Percentiles rank a stretch among this genome's conserved stretches.
These are phyloP conservation scores for Lasioglossum calceatum DNA, from an alignment of 2,888 invertebrate genomes.

Conservation along the genomic window DNA sequence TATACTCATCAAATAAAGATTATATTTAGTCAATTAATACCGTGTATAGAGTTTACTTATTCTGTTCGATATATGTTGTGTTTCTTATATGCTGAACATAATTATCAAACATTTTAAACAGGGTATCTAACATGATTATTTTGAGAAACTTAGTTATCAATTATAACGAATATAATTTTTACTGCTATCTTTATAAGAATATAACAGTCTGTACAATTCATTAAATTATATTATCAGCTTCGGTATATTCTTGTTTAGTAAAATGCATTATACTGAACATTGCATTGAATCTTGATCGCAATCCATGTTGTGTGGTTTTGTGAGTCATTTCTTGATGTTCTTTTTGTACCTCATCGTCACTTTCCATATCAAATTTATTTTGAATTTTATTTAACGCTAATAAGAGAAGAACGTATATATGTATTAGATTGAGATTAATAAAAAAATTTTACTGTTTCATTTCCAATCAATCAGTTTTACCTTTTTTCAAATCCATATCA, in stretches of 20 bases:
- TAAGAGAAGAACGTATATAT: constrained; percentile 17
- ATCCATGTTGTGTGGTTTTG: constrained; percentile 63
- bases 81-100: not conserved
- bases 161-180: not conserved
- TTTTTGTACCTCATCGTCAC: constrained; percentile 79
- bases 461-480: constrained; percentile 83
- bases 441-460: not conserved
- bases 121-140: constrained; percentile 13
- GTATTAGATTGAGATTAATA: constrained; percentile 24
- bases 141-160: constrained; percentile 2
- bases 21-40: constrained; percentile 76
- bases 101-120: constrained; percentile 14
- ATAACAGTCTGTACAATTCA: constrained; percentile 10
- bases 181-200: constrained; percentile 14
- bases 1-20: constrained; percentile 79
- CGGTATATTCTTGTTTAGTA: constrained; percentile 61
- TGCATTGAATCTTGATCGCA: constrained; percentile 76
- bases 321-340: constrained; percentile 64
- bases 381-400: constrained; percentile 89
- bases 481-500: constrained; percentile 90
- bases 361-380: constrained; percentile 87
- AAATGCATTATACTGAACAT: constrained; percentile 78
- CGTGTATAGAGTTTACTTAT: constrained; percentile 52
- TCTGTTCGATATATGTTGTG: constrained; percentile 23
- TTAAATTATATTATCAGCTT: constrained; percentile 61